Base-by-base conservation (phyloP, 2,888 invertebrate genomes). In the Ochropleura plecta region DNA sequence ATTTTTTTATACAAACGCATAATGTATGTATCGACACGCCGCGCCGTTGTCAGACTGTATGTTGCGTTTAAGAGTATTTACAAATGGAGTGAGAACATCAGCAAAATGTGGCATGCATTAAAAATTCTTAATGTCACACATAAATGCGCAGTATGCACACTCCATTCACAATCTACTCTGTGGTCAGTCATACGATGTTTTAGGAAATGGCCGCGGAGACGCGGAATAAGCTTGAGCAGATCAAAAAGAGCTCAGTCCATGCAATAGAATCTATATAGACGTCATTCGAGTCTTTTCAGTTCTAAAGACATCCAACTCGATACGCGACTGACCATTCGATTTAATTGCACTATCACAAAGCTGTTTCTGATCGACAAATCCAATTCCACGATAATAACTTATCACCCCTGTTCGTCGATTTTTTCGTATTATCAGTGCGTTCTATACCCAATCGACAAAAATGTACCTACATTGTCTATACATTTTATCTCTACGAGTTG, bases 391-490 rank as follows among this genome's bases (percentile, higher is more conserved):
- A 16, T 30, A 59, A 40, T 40, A 40, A 30, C 40, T 59, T 30
- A 59, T 30, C 59, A 40, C 30, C 16, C 7, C 9, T 40, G 40
- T 53, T 65, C 5, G 12, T 20, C 48, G 48, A 46, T 44, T 70
- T 53, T 60, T 42, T 14, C 30, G 46, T 79, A 60, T 49, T 49
- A 18, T 42, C 30, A 60, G 42, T 67, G 55, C 57, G 46, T 57
- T 46, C 16, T 67, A 48, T 49, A 81, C 8, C 16, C 55, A 20
- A 73, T 78, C 53, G 67, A 63, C 71, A 55, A 64, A 63, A 30
- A 55, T 53, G 65, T 81, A 80, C 80, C 84, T 81, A 84, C 81
- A 81, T 55, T 42, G 48, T 70, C 68, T 63, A 72, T 44, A 76
- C 20, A 76, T 76, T 64, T 63, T 55, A 67, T 60, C 69, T 55